Percentiles rank a stretch among this genome's conserved stretches.
phyloP scores from a whole-genome alignment of 2,888 invertebrate genomes.

The Iphiclides podalirius region DNA sequence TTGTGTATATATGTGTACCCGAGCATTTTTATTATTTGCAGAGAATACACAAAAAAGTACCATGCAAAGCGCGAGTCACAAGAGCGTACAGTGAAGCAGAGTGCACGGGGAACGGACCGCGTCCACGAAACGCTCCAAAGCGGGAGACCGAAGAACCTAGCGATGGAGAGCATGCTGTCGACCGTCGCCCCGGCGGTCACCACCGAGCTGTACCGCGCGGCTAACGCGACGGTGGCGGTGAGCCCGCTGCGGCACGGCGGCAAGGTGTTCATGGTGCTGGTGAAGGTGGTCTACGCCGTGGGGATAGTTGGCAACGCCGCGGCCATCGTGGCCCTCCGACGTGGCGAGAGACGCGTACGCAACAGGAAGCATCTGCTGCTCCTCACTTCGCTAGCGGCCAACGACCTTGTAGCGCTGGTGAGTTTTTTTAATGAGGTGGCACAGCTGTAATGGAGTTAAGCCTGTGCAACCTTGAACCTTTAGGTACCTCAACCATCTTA shows the following conservation, averaged over 20 bases:
- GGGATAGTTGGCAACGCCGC: constrained; percentile 88
- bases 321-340: constrained; percentile 87
- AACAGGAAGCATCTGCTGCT: constrained; percentile 91
- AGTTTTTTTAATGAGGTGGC: no score
- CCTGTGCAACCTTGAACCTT: no score
- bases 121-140: neutral
- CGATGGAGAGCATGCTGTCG: constrained; percentile 21
- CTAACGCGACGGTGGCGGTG: constrained; percentile 25
- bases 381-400: constrained; percentile 87
- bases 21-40: no score
- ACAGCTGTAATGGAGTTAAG: no score
- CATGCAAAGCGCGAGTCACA: constrained; percentile 3
- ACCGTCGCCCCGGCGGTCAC: constrained; percentile 11
- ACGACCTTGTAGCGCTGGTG: constrained; percentile 87
- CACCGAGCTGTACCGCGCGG: constrained; percentile 23
- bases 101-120: neutral
- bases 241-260: constrained; percentile 21
- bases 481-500: no score
- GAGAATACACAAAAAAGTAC: neutral
- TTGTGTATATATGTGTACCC: no score
- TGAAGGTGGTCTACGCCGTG: constrained; percentile 81
- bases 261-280: constrained; percentile 43
- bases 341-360: constrained; percentile 84
- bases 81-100: constrained; percentile 11
- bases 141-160: neutral